phyloP scores from a whole-genome alignment of 2,888 invertebrate genomes.

The Stegana nigrithorax region DNA sequence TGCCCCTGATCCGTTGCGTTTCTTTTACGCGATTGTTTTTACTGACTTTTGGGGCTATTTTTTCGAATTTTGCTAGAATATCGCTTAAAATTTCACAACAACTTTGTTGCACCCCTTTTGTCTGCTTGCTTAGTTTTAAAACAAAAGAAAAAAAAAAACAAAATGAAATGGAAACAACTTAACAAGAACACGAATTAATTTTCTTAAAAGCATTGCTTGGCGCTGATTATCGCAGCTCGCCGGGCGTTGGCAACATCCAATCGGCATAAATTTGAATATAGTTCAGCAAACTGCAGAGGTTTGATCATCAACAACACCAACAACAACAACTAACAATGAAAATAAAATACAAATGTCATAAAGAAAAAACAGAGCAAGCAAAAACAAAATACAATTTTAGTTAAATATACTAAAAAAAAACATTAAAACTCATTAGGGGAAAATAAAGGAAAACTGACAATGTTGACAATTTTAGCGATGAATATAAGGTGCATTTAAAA shows the following conservation, averaged over 20 bases:
- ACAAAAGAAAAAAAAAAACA: constrained; percentile 4
- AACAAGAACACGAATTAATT: constrained; percentile 49
- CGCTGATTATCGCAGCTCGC: constrained; percentile 45
- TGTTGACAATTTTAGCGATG: too few relatives aligned
- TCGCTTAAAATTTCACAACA: constrained; percentile 29
- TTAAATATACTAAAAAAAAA: too few relatives aligned
- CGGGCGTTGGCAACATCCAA: not conserved
- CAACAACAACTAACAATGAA: too few relatives aligned
- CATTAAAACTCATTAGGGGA: too few relatives aligned
- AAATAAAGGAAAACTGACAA: too few relatives aligned
- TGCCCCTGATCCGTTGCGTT: not conserved
- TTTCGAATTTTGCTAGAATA: constrained; percentile 36
- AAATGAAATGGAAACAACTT: not conserved
- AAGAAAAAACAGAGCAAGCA: too few relatives aligned
- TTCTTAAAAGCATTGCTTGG: constrained; percentile 60
- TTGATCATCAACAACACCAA: too few relatives aligned
- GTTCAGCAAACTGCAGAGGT: too few relatives aligned
- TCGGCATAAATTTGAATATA: not conserved
- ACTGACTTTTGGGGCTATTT: constrained; percentile 2
- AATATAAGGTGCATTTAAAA: too few relatives aligned
- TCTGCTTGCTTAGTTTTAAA: constrained; percentile 25
- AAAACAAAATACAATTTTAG: too few relatives aligned
- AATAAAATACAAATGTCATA: too few relatives aligned
- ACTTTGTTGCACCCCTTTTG: constrained; percentile 24
- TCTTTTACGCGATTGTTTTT: not conserved